Conservation (phyloP, 64 coral and sea anemone species). For the Cladopsammia gracilis region DNA sequence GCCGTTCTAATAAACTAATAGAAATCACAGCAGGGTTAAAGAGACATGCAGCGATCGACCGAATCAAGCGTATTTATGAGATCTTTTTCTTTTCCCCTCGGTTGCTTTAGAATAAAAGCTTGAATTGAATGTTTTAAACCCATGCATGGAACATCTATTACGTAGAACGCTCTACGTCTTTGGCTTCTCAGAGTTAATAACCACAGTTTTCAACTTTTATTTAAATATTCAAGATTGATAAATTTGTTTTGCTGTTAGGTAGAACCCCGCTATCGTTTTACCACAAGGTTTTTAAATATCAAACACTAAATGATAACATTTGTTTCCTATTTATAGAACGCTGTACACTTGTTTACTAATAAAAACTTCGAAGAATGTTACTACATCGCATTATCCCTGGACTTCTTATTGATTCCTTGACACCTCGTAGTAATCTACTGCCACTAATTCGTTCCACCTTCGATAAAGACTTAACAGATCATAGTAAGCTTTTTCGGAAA, state of each 20-base stretch:
- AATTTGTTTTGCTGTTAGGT: neutral
- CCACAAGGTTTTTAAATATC: neutral
- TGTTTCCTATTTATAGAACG: neutral
- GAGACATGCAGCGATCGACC: neutral
- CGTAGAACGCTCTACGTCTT: neutral
- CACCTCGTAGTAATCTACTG: no score
- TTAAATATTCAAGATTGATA: neutral
- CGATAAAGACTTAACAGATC: neutral
- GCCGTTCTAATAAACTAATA: conserved; percentile 33
- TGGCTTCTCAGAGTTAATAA: neutral
- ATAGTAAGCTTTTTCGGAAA: neutral
- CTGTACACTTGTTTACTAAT: no score
- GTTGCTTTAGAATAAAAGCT: conserved; percentile 26
- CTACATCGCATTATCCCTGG: no score
- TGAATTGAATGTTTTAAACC: neutral
- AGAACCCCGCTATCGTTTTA: no score
- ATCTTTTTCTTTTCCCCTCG: conserved; percentile 12
- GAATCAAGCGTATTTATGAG: neutral
- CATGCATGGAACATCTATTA: neutral
- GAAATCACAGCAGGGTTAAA: conserved; percentile 17
- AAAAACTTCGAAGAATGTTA: no score
- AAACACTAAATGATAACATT: neutral
- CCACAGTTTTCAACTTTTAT: no score
- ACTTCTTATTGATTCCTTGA: no score
- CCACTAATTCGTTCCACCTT: no score